Evolutionary conservation across 2,113 vertebrate genomes (phyloP), one percentile per base, ranked within the genome.

Genomic region (Plecturocebus donacophilus): DNA sequence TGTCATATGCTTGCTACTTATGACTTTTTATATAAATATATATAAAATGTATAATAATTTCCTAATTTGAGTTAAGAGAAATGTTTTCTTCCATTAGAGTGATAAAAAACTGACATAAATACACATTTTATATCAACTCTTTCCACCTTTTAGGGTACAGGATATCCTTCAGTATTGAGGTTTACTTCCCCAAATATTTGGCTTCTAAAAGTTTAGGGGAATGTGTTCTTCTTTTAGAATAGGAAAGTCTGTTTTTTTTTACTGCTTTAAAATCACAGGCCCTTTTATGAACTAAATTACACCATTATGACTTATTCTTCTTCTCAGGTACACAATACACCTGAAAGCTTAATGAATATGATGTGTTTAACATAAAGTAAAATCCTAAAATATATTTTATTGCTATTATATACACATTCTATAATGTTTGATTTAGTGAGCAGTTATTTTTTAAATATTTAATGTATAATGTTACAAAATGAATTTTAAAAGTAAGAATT

Each of bases 41-140:
- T 98, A 99, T 99, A 99, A 98, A 98, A 98, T 99, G 98, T 98
- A 98, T 98, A 98, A 98, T 98, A 98, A 98, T 99, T 99, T 99
- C 94, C 97, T 99, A 99, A 97, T 95, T 97, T 98, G 98, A 98
- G 98, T 98, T 98, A 98, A 98, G 96, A 98, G 93, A 98, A 98
- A 98, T 98, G 94, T 95, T 98, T 99, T 99, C 94, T 98, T 99
- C 98, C 89, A 93, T 64, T 38, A 61, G 87, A 90, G 79, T 76
- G 92, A 97, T 12, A 58, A 91, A 61, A 95, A 66, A 40, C 40
- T 80, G 92, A 87, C 58, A 0, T 32, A 83, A 94, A 47, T 42
- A 58, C 61, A 95, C n/a, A 35, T 40, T 70, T 93, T 86, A 3
- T 94, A 73, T 58, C 76, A 94, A 71, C 27, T 79, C 30, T 93